Conservation (phyloP, 2,888 invertebrate genomes). For the Lithophane leautieri region DNA sequence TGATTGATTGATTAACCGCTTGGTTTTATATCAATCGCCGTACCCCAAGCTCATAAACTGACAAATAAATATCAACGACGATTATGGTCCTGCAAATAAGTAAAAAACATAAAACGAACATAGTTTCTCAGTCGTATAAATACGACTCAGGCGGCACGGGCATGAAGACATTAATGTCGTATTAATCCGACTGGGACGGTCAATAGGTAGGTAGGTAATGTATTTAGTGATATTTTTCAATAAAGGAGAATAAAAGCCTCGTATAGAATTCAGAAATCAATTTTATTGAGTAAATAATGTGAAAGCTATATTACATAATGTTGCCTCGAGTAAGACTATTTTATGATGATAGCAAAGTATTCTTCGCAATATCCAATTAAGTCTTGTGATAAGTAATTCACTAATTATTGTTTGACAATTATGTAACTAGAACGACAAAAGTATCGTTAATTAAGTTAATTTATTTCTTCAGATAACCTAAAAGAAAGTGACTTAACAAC, state of each 20-base stretch:
- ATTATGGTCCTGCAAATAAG: no score
- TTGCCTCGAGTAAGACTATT: background rate
- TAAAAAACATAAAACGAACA: no score
- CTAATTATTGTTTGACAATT: background rate
- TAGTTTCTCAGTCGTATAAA: no score
- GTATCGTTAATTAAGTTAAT: conserved; percentile 18
- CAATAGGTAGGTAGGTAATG: background rate
- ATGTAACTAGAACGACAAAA: conserved; percentile 32
- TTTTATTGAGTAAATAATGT: background rate
- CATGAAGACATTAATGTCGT: no score
- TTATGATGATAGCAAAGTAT: background rate
- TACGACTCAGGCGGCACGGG: no score
- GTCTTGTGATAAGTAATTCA: background rate
- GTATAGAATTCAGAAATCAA: no score
- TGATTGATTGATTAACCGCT: no score
- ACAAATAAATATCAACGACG: no score
- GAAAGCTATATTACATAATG: background rate
- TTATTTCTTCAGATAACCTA: conserved; percentile 26
- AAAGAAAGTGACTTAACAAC: conserved; percentile 22
- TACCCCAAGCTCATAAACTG: no score
- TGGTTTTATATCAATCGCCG: no score
- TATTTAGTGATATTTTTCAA: background rate
- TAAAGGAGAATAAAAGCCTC: background rate
- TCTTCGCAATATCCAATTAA: conserved; percentile 3
- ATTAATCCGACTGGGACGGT: no score